Base-by-base conservation (phyloP, 2,888 invertebrate species). In the Brachylomia viminalis region DNA sequence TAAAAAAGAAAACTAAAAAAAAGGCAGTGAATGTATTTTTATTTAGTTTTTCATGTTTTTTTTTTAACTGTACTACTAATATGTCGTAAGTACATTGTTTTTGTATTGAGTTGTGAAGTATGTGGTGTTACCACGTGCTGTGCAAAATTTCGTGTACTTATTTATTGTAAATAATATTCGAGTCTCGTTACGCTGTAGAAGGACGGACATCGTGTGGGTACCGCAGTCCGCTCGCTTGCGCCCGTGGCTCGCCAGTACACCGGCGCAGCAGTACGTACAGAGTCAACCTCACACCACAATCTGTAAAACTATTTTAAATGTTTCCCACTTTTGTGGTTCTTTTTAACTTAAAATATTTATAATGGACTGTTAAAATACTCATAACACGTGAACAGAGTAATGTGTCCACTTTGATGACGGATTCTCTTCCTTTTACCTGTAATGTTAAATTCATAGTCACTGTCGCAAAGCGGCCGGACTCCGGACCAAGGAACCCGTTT, bases 131-230 rank as follows among this genome's bases (percentile, higher is more conserved):
- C 75, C 70, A 76, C 72, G 70, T 80, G 70, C 80, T 80, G 80
- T 79, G 83, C 88, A 83, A 91, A 90, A 88, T 89, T 89, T 85
- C 79, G 78, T 92, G 92, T 93, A 93, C 93, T 93, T 93, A 92
- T 92, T 92, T 92, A 91, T 92, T 93, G 92, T 93, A 93, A 92
- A 93, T 92, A 92, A 86, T 86, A 82, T 84, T 83, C 73, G 72
- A 77, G 84, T 80, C 75, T 83, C 79, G 69, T 75, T 49, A 61
- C 75, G 65, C 85, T 58, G 77, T 71, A 84, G 77, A 33, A 80
- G 87, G 87, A 80, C 84, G 79, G 85, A 75, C 88, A 86, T 75
- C 80, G 86, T 52, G 79, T 67, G 42, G 23, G 71, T 4, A 7
- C 30, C 72, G 49, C 23, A 42, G 33, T 23, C 49, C 72, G 59